A percentile compares a stretch with the other conserved stretches of the same genome.
Evolutionary conservation across 1,140 invertebrate species (phyloP).

Genomic region (Apis mellifera): Amel_HAv3.1 CM009945.2:8747001-8747500

Average conservation of each 20-base stretch:
- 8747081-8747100: no score
- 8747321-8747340: constrained; percentile 11
- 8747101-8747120: no score
- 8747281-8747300: constrained; percentile 9
- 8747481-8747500: not conserved
- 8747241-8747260: constrained; percentile 20
- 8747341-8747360: not conserved
- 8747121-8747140: not conserved
- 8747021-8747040: no score
- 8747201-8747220: no score
- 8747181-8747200: no score
- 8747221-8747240: constrained; percentile 7
- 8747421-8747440: not conserved
- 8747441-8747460: constrained; percentile 4
- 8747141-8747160: not conserved
- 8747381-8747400: not conserved
- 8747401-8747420: not conserved
- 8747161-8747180: constrained; percentile 21
- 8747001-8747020: not conserved
- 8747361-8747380: not conserved
- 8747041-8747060: no score
- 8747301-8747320: not conserved
- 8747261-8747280: not conserved
- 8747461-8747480: not conserved
- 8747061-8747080: no score